Evolutionary conservation across 2,888 invertebrate species (phyloP), one percentile per base, ranked within the genome.

Genomic region (Nephrocerus scutellatus): DNA sequence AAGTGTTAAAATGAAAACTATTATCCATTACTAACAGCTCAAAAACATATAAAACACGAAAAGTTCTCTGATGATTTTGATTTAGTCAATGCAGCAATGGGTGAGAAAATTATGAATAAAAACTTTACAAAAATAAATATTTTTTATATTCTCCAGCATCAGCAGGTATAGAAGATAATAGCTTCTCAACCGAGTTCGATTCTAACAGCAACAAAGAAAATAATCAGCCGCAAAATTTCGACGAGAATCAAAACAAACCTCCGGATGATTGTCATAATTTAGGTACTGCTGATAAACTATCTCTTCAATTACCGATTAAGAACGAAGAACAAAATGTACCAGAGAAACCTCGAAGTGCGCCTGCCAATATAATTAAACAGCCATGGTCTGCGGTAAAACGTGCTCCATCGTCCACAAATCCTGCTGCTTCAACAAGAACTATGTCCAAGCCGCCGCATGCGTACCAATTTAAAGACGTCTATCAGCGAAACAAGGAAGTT

Each of bases 381-480:
- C 40, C 38, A 3, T 56, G 55, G 56, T 50, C 52, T 2, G 38
- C 44, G 6, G 40, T 39, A 26, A 49, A 51, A 39, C 14, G 21
- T 12, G 12, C 35, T 10, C 22, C 9, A 1, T n/a, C 6, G 15
- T 2, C 3, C 10, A 23, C 23, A 5, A 15, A 28, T 8, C 10
- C 6, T 4, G 9, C 26, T 3, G 9, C 30, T 8, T 24, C 42
- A 3, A 46, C 42, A 13, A 38, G 50, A 39, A 22, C n/a, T 3
- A 25, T 34, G 6, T 15, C 15, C 9, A 47, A 50, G 9, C 40
- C 52, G 5, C 62, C 63, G 0, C 52, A 54, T 6, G 66, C 56
- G 0, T 63, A 62, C 30, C 47, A 52, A 1, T 59, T 56, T 28
- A 57, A 54, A 30, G 56, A 61, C 25, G 34, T 62, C 0, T 68